phyloP scores from a whole-genome alignment of 2,113 vertebrate species.

The Crocuta crocuta region DNA sequence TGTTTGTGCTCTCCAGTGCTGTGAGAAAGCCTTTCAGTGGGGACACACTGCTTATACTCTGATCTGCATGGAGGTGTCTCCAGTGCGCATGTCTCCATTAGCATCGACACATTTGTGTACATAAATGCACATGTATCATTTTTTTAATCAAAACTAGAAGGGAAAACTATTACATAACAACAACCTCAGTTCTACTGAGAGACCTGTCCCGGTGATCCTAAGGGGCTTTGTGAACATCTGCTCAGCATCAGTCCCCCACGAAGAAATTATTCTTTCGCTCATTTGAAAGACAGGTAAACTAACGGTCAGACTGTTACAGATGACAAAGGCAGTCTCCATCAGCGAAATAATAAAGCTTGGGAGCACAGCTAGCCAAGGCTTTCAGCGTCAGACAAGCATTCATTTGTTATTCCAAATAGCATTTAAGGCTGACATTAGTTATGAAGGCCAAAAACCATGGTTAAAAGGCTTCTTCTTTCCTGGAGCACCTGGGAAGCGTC shows the following conservation, averaged over 20 bases:
- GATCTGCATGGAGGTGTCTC: not conserved
- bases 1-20: not conserved
- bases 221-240: slow-evolving; percentile 68
- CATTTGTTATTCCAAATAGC: not conserved
- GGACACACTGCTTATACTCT: not conserved
- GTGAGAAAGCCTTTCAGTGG: not conserved
- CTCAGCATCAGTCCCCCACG: slow-evolving; percentile 33
- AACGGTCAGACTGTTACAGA: not conserved
- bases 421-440: not conserved
- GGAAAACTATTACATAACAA: slow-evolving; percentile 63
- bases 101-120: slow-evolving; percentile 26
- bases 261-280: slow-evolving; percentile 57
- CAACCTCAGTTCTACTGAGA: slow-evolving; percentile 17
- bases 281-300: slow-evolving; percentile 61
- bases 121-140: slow-evolving; percentile 44
- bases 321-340: slow-evolving; percentile 10
- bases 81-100: not conserved
- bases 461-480: not conserved
- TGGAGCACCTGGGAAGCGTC: not conserved
- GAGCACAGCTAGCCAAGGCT: not conserved
- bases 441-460: not conserved
- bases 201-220: slow-evolving; percentile 28
- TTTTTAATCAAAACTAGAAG: slow-evolving; percentile 75
- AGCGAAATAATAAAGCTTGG: not conserved
- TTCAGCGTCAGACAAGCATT: not conserved